A percentile compares a stretch with the other conserved stretches of the same genome.
Conservation (phyloP, 2,797 vertebrate genomes). For the Neopelma chrysocephalum region DNA sequence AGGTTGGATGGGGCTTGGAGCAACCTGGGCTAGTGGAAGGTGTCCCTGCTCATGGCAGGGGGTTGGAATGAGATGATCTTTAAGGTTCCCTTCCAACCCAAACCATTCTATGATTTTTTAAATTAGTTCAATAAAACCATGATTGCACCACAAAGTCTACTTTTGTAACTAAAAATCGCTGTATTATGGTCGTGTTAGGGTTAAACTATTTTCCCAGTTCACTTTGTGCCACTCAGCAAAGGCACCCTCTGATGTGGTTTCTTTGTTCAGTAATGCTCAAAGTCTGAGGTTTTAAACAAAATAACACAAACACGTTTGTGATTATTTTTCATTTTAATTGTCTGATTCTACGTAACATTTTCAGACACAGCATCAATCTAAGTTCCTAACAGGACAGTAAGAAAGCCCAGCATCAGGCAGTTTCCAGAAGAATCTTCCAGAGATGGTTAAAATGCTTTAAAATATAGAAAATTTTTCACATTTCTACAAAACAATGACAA, state of each 20-base stretch:
- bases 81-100: background rate
- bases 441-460: conserved; percentile 17
- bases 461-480: background rate
- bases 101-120: background rate
- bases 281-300: background rate
- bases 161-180: background rate
- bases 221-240: background rate
- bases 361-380: background rate
- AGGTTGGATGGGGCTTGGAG: background rate
- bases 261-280: background rate
- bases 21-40: accelerated
- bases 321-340: conserved; percentile 28
- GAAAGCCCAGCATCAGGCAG: background rate
- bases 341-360: background rate
- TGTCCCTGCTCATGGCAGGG: background rate
- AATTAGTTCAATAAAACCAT: background rate
- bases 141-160: background rate
- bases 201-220: background rate
- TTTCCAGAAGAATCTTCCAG: background rate
- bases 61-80: background rate
- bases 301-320: background rate
- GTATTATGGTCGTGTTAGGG: background rate
- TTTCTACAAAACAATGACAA: background rate
- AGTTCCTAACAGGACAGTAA: background rate
- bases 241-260: background rate